A percentile compares a stretch with the other conserved stretches of the same genome.
Conservation (phyloP, 2,113 vertebrate genomes). For the Takifugu bimaculatus region DNA sequence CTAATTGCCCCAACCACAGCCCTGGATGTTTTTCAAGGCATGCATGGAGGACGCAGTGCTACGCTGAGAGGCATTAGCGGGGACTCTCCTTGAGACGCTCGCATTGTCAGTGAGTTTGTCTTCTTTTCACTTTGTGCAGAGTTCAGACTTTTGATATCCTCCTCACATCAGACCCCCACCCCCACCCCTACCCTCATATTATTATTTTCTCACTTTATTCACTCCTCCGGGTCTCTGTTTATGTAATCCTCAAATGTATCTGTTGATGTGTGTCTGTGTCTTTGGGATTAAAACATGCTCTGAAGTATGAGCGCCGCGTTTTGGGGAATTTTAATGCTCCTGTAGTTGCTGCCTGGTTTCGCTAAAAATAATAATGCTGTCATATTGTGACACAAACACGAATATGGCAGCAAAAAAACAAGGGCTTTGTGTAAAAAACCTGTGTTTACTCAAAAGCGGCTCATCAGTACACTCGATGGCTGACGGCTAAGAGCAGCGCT, state of each 20-base stretch:
- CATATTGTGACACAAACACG: too few relatives aligned
- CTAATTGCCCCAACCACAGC: slow-evolving; percentile 31
- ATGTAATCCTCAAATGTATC: not conserved
- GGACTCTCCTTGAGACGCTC: not conserved
- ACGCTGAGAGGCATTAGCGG: slow-evolving; percentile 4
- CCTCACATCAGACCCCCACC: not conserved
- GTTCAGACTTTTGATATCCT: not conserved
- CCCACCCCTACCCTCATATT: too few relatives aligned
- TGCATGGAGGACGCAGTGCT: not conserved
- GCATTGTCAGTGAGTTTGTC: slow-evolving; percentile 13
- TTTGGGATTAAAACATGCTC: not conserved
- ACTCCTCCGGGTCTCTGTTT: slow-evolving; percentile 1
- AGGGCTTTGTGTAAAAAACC: too few relatives aligned
- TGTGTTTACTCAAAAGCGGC: too few relatives aligned
- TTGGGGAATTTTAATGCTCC: not conserved
- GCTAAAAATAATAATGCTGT: too few relatives aligned
- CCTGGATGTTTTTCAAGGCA: slow-evolving; percentile 9
- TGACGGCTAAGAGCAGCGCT: too few relatives aligned
- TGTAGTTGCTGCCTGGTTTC: too few relatives aligned
- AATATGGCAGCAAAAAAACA: too few relatives aligned
- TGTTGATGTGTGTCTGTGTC: not conserved
- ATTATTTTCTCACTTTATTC: not conserved
- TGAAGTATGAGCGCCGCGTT: not conserved
- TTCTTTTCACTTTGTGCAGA: slow-evolving; percentile 5
- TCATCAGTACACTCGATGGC: too few relatives aligned